Conservation (phyloP, 1,140 invertebrate genomes). For the Lucilia sericata region DNA sequence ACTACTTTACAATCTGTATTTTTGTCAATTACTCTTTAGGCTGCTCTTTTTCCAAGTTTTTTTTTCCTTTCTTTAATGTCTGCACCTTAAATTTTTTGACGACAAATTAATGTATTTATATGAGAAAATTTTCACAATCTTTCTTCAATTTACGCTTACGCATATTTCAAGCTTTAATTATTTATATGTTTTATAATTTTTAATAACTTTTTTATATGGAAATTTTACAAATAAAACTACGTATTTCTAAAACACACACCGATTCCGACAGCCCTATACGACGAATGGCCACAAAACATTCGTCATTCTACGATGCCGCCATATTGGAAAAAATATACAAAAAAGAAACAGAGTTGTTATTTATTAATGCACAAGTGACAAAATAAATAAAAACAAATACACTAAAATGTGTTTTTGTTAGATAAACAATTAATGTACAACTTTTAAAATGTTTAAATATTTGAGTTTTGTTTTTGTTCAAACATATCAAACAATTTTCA, state of each 20-base stretch:
- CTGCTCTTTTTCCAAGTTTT: conserved; percentile 34
- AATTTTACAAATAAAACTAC: conserved; percentile 37
- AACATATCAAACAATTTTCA: too few relatives aligned
- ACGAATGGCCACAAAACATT: conserved; percentile 49
- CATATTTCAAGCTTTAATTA: conserved; percentile 30
- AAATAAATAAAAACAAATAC: neutral
- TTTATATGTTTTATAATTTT: conserved; percentile 13
- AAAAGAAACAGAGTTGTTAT: conserved; percentile 17
- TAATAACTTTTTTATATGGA: conserved; percentile 30
- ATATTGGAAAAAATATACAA: conserved; percentile 45
- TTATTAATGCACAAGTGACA: neutral
- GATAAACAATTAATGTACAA: too few relatives aligned
- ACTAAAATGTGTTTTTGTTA: neutral
- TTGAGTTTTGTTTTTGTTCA: too few relatives aligned
- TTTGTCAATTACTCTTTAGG: conserved; percentile 35
- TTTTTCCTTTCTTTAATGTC: conserved; percentile 18
- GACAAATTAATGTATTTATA: conserved; percentile 17
- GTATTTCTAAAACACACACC: conserved; percentile 35
- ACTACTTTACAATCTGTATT: conserved; percentile 37
- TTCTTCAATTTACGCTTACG: conserved; percentile 32
- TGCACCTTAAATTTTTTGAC: conserved; percentile 30
- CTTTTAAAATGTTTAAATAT: too few relatives aligned
- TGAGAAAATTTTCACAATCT: conserved; percentile 31
- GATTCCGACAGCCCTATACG: conserved; percentile 42
- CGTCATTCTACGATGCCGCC: conserved; percentile 45